Evolutionary conservation across 2,888 invertebrate species (phyloP).

Genomic region (Erynnis tages): DNA sequence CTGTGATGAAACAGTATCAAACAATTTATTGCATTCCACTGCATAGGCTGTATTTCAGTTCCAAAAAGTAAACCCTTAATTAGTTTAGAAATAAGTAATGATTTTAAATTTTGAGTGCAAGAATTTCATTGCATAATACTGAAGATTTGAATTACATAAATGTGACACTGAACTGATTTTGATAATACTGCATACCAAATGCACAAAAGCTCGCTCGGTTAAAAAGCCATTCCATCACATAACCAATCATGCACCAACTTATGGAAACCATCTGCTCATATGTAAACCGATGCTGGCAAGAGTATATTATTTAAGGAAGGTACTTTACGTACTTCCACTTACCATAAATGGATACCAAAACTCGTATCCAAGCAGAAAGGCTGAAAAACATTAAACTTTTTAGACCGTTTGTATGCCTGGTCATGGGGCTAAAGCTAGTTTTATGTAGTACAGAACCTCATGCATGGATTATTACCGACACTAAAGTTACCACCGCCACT

Average conservation of each 20-base stretch:
- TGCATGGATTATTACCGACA: constrained; percentile 31
- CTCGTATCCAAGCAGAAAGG: constrained; percentile 76
- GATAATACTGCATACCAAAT: constrained; percentile 7
- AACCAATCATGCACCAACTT: constrained; percentile 19
- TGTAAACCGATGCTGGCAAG: constrained; percentile 45
- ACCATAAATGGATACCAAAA: constrained; percentile 75
- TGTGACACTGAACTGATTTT: constrained; percentile 3
- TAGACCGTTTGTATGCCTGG: constrained; percentile 49
- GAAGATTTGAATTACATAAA: neutral
- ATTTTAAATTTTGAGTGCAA: too few species aligned
- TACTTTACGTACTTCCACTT: constrained; percentile 76
- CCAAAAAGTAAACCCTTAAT: too few species aligned
- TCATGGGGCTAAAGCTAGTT: constrained; percentile 30
- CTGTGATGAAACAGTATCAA: too few species aligned
- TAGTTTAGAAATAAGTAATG: too few species aligned
- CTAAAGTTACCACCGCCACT: neutral
- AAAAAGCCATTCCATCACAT: constrained; percentile 31
- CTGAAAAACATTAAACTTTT: constrained; percentile 78
- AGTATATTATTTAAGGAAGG: constrained; percentile 59
- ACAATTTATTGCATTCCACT: too few species aligned
- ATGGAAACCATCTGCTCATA: constrained; percentile 27
- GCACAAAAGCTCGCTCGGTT: constrained; percentile 14
- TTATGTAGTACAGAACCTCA: constrained; percentile 33
- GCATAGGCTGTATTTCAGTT: too few species aligned
- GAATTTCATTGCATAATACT: too few species aligned